These are phyloP conservation scores for Orientallactaga bullata DNA, from an alignment of 2,113 vertebrate genomes.

Conservation along the genomic window DNA sequence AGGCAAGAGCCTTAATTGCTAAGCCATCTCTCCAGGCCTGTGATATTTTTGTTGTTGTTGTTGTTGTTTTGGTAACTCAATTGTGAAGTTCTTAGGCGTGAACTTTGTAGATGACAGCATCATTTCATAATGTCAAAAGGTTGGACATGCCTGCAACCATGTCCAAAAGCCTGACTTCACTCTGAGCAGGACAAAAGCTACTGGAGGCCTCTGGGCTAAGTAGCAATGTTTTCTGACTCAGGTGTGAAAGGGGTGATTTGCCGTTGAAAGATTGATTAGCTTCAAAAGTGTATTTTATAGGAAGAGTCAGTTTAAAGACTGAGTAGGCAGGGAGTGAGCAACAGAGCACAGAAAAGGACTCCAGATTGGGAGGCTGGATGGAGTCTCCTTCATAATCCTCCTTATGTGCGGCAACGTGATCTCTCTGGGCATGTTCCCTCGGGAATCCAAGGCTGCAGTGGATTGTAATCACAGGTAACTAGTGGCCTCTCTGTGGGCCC, in stretches of 20 bases:
- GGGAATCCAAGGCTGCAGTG: background rate
- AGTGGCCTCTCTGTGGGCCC: too few relatives aligned
- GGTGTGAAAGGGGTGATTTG: background rate
- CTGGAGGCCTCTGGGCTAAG: background rate
- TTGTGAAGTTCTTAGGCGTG: too few relatives aligned
- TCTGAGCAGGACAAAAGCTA: background rate
- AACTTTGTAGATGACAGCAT: too few relatives aligned
- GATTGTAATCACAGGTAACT: fast-evolving
- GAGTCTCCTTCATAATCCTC: background rate
- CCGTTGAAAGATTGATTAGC: background rate
- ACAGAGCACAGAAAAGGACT: background rate
- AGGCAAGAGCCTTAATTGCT: too few relatives aligned
- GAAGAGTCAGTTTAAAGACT: too few relatives aligned
- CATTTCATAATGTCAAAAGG: too few relatives aligned
- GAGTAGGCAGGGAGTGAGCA: background rate
- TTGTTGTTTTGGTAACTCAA: too few relatives aligned
- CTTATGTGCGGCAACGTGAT: too few relatives aligned
- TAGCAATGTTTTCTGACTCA: background rate
- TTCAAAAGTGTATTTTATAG: background rate
- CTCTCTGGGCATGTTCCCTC: background rate
- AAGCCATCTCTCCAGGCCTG: too few relatives aligned
- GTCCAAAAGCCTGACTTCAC: background rate
- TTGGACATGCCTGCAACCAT: background rate
- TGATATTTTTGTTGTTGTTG: too few relatives aligned
- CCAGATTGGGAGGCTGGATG: background rate